Evolutionary conservation across 1,140 invertebrate species (phyloP), one percentile per base, ranked within the genome.

Genomic region (Aplysia californica): DNA sequence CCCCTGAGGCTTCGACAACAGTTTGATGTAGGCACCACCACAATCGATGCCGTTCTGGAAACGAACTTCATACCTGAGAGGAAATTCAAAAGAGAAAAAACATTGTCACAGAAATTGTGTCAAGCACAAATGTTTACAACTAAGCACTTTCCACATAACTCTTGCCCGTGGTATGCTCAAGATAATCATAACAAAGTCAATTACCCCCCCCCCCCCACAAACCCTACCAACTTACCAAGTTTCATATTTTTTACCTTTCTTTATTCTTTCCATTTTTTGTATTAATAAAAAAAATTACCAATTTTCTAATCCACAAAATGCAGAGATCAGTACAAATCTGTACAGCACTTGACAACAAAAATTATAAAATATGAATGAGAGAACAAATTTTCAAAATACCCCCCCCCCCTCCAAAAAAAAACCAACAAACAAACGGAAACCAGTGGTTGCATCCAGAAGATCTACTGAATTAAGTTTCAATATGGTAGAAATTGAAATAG

Each of bases 21-120:
- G 91, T 91, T 99, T 99, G 0, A 99, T 89, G 89, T 99, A 99
- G 15, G 97, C 97, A 21, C 98, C 98, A 65, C 98, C 98, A 91
- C 98, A 99, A 90, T 99, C 97, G 91, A 99, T 97, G 2, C 97
- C 97, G 87, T 98, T 96, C 93, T 98, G 94, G 75, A 92, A 92
- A 76, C 90, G 90, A 18, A 92, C 92, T 85, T 92, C 91, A 87
- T 92, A 92, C 79, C 91, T 71, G 59, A 79, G 77, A 75, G 64
- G 29, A 76, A 76, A 78, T 58, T 36, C 59, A 64, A 41, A 61
- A 72, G n/a, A 67, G 26, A 69, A 41, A 18, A 65, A 31, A 26
- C 26, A 21, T 29, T 65, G 23, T 29, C 21, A 20, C 38, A 18
- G 56, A 59, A 3, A 18, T 21, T 59, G 21, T 38, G n/a, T 21